Evolutionary conservation across 2,888 invertebrate genomes (phyloP).

Genomic region (Scaptomyza polygonia): DNA sequence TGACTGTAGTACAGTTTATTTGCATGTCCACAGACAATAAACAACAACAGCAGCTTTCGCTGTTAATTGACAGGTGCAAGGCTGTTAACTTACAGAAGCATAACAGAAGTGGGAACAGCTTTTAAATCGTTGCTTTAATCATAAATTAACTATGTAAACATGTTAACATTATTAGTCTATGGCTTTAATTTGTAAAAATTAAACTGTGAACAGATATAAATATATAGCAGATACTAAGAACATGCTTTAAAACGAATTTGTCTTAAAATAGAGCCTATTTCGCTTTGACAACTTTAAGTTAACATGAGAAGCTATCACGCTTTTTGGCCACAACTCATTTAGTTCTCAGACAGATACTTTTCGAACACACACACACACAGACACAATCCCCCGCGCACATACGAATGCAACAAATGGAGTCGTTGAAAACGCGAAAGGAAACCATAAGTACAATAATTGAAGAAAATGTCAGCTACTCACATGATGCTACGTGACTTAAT

Average conservation of each 20-base stretch:
- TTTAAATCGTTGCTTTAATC: too few species aligned
- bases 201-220: background rate
- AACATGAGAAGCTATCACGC: constrained; percentile 41
- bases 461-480: constrained; percentile 78
- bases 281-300: constrained; percentile 34
- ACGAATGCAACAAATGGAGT: constrained; percentile 44
- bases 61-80: too few species aligned
- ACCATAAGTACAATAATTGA: constrained; percentile 77
- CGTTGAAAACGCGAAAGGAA: constrained; percentile 61
- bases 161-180: too few species aligned
- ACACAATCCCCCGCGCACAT: too few species aligned
- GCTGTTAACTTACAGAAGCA: too few species aligned
- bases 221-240: background rate
- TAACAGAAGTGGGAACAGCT: too few species aligned
- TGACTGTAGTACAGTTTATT: too few species aligned
- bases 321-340: constrained; percentile 65
- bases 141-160: too few species aligned
- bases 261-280: constrained; percentile 11
- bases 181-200: background rate
- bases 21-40: too few species aligned
- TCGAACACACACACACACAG: constrained; percentile 12
- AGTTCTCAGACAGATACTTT: constrained; percentile 42
- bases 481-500: constrained; percentile 74
- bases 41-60: too few species aligned
- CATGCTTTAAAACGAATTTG: background rate